Conservation (phyloP, 2,113 vertebrate species). For the Aepyceros melampus region DNA sequence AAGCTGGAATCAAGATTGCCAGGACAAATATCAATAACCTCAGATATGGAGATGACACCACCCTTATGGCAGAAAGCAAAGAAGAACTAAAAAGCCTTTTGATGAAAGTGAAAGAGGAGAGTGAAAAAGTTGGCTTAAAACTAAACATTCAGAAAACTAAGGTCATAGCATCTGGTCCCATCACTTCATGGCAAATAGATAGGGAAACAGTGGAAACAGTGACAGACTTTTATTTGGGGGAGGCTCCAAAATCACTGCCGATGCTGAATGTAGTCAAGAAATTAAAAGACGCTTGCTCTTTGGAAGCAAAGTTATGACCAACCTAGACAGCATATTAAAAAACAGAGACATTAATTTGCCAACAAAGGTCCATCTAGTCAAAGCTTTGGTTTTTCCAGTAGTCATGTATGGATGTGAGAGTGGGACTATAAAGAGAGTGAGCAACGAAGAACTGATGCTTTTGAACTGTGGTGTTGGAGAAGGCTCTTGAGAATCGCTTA, state of each 20-base stretch:
- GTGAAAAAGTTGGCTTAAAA: background rate
- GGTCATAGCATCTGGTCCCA: background rate
- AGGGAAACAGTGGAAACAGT: background rate
- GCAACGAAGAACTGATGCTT: no score
- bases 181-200: background rate
- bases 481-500: no score
- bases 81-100: background rate
- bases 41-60: background rate
- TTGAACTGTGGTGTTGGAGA: no score
- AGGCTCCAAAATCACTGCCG: background rate
- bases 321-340: background rate
- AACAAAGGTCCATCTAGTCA: accelerated
- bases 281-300: background rate
- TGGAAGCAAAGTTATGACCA: background rate
- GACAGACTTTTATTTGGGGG: background rate
- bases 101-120: background rate
- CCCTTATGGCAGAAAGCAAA: background rate
- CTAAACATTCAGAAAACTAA: background rate
- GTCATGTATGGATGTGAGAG: no score
- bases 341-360: background rate
- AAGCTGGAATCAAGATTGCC: background rate
- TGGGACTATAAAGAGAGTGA: no score
- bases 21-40: background rate
- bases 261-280: background rate
- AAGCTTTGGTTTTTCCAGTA: background rate